Evolutionary conservation across 2,113 vertebrate species (phyloP).

Genomic region (Propithecus coquereli): DNA sequence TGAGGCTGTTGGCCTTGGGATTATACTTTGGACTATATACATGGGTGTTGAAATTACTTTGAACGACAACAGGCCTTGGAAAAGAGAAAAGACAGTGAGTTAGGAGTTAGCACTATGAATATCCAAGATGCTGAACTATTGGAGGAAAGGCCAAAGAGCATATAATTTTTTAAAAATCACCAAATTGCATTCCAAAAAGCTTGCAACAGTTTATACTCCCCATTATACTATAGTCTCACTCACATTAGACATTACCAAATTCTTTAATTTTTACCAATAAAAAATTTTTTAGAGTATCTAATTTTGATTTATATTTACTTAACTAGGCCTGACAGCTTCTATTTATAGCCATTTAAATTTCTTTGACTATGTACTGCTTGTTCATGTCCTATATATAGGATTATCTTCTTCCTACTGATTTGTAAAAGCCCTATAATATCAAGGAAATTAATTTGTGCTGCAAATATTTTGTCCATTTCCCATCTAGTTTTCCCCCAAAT

Average conservation of each 20-base stretch:
- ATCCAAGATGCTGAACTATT: not conserved
- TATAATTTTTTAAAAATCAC: not conserved
- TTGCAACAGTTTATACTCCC: not conserved
- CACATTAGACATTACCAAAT: not conserved
- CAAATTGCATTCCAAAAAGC: not conserved
- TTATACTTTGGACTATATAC: not conserved
- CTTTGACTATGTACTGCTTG: not conserved
- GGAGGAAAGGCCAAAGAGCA: not conserved
- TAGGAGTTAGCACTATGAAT: not conserved
- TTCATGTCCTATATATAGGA: not conserved
- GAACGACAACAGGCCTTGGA: not conserved
- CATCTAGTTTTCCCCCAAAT: not conserved
- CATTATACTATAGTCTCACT: not conserved
- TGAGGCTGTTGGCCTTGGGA: not conserved
- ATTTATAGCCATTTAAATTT: not conserved
- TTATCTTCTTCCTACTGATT: not conserved
- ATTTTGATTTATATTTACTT: not conserved
- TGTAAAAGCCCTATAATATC: not conserved
- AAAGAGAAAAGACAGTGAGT: not conserved
- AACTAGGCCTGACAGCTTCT: not conserved
- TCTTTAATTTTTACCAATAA: not conserved
- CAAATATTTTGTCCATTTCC: not conserved
- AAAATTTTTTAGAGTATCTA: not conserved
- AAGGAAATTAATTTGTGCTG: not conserved
- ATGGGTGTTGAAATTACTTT: not conserved